Percentiles rank a stretch among this genome's conserved stretches.
These are phyloP conservation scores for Pterocles burchelli DNA, from an alignment of 2,113 vertebrate species.

Conservation along the genomic window DNA sequence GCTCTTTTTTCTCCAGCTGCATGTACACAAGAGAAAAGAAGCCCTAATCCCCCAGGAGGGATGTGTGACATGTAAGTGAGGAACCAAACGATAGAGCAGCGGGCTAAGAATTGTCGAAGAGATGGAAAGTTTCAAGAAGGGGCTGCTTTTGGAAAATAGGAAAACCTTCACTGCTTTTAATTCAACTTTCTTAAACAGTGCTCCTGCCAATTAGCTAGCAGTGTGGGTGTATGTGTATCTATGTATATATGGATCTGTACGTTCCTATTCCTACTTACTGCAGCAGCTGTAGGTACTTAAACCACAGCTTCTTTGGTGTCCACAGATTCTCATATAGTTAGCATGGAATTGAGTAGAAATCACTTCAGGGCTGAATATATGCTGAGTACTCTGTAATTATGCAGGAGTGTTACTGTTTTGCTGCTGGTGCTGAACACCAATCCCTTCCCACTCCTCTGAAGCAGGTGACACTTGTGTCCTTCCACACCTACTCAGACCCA, in stretches of 20 bases:
- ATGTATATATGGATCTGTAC: accelerated
- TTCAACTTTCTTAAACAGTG: background rate
- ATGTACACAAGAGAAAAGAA: background rate
- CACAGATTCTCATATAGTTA: constrained; percentile 54
- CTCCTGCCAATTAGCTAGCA: background rate
- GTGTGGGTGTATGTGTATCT: background rate
- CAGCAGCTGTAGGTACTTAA: constrained; percentile 75
- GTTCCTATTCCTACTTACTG: constrained; percentile 32
- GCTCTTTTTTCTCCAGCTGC: background rate
- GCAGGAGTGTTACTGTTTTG: constrained; percentile 54
- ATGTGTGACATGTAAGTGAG: background rate
- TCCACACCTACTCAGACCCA: constrained; percentile 45
- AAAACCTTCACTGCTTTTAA: background rate
- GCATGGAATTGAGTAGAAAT: constrained; percentile 70
- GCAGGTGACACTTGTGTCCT: constrained; percentile 57
- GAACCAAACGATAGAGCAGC: background rate
- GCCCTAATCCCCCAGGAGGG: background rate
- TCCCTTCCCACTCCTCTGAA: background rate
- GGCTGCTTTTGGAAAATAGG: background rate
- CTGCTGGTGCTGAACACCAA: constrained; percentile 2
- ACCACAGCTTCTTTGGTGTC: constrained; percentile 46
- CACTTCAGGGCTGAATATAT: constrained; percentile 55
- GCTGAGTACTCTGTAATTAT: constrained; percentile 69
- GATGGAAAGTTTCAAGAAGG: background rate
- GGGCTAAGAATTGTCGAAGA: background rate